Conservation (phyloP, 1,140 invertebrate genomes). For the Anastrepha obliqua region DNA sequence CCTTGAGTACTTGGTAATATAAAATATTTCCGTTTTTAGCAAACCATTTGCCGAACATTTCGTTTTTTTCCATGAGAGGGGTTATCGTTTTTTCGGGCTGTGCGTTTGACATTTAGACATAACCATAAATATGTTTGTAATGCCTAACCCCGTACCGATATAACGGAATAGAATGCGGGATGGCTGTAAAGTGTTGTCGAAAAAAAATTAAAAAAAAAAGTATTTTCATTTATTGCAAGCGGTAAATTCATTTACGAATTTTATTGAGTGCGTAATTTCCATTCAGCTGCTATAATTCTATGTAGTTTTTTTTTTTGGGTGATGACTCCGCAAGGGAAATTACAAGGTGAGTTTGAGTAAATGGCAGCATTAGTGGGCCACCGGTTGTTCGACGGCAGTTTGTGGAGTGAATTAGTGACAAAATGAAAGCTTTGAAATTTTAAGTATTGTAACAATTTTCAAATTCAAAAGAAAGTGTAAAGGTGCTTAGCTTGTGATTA, state of each 20-base stretch:
- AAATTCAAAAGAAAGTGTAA: too few species aligned
- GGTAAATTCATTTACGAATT: constrained; percentile 46
- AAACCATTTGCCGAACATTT: neutral
- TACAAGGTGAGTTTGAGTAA: neutral
- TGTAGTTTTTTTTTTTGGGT: neutral
- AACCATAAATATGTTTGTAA: neutral
- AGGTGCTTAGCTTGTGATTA: too few species aligned
- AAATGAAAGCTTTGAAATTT: too few species aligned
- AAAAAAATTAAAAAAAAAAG: neutral
- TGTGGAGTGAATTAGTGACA: too few species aligned
- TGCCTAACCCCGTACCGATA: neutral
- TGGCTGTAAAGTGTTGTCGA: neutral
- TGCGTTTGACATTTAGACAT: constrained; percentile 40
- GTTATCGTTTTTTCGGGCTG: neutral
- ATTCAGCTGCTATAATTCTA: constrained; percentile 38
- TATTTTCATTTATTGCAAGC: constrained; percentile 35
- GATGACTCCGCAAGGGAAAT: neutral
- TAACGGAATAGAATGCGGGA: neutral
- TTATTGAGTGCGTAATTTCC: constrained; percentile 53
- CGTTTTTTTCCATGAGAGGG: neutral
- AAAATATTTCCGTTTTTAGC: neutral
- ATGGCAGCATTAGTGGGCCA: neutral
- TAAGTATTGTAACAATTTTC: too few species aligned
- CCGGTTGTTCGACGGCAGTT: too few species aligned
- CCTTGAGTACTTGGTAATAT: constrained; percentile 29